A percentile compares a stretch with the other conserved stretches of the same genome.
Conservation (phyloP, 2,797 vertebrate species). For the Peromyscus eremicus region DNA sequence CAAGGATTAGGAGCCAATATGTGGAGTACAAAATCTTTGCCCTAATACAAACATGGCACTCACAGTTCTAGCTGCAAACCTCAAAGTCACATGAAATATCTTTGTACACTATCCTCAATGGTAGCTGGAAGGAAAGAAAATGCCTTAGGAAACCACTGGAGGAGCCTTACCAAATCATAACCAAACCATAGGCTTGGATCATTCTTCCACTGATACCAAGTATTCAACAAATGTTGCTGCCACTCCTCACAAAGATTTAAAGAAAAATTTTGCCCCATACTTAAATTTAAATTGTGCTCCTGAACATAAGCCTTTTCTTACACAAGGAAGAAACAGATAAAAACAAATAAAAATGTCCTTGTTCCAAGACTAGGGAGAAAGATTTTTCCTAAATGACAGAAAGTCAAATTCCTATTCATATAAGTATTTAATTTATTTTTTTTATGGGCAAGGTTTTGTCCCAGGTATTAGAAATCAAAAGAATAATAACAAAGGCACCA, state of each 20-base stretch:
- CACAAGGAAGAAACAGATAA: conserved; percentile 60
- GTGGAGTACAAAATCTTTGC: background rate
- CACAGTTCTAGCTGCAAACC: background rate
- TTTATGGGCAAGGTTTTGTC: background rate
- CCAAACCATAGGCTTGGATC: background rate
- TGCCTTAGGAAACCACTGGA: background rate
- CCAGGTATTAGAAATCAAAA: conserved; percentile 8
- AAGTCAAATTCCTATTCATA: conserved; percentile 59
- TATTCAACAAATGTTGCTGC: background rate
- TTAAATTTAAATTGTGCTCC: conserved; percentile 64
- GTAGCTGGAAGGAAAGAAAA: background rate
- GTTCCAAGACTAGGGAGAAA: conserved; percentile 64
- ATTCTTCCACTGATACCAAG: background rate
- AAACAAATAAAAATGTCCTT: conserved; percentile 73
- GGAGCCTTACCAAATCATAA: conserved; percentile 14
- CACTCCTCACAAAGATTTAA: conserved; percentile 22
- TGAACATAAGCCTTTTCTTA: conserved; percentile 72
- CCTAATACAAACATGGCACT: background rate
- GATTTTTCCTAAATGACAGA: conserved; percentile 67
- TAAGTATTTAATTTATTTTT: background rate
- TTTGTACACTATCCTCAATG: background rate
- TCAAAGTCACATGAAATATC: background rate
- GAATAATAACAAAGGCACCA: background rate
- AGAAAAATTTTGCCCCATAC: conserved; percentile 16
- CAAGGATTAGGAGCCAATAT: conserved; percentile 3